Conservation (phyloP, 2,888 invertebrate species). For the Ligdia adustata region DNA sequence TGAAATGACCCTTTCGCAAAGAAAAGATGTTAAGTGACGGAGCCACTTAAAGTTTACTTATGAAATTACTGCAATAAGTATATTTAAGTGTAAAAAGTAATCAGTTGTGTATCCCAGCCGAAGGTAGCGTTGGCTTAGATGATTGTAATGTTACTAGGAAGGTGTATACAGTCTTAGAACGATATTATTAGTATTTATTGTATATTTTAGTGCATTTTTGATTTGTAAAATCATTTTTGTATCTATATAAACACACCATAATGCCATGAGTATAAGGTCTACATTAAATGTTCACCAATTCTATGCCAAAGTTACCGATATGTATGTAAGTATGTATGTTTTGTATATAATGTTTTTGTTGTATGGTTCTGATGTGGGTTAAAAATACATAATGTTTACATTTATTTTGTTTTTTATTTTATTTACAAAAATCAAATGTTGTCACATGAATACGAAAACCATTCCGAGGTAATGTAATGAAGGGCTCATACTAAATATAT, state of each 20-base stretch:
- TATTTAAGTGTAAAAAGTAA: neutral
- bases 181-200: conserved; percentile 9
- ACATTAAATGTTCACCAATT: neutral
- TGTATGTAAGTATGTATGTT: conserved; percentile 5
- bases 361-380: conserved; percentile 15
- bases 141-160: conserved; percentile 1
- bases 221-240: neutral
- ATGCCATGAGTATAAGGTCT: neutral
- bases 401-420: conserved; percentile 1
- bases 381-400: conserved; percentile 7
- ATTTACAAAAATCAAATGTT: too few relatives aligned
- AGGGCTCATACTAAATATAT: too few relatives aligned
- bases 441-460: too few relatives aligned
- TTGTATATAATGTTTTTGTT: conserved; percentile 23
- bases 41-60: too few relatives aligned
- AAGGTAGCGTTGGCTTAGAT: conserved; percentile 11
- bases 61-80: too few relatives aligned
- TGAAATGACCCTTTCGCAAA: too few relatives aligned
- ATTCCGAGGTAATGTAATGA: too few relatives aligned
- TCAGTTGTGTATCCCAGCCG: conserved; percentile 1
- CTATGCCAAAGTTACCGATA: conserved; percentile 20
- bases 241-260: neutral
- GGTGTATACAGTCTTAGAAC: conserved; percentile 2
- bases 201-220: conserved; percentile 7
- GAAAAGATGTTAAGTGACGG: too few relatives aligned